A percentile compares a stretch with the other conserved stretches of the same genome.
These are phyloP conservation scores for Balaenoptera acutorostrata DNA, from an alignment of 2,113 vertebrate genomes.

Conservation along the genomic window DNA sequence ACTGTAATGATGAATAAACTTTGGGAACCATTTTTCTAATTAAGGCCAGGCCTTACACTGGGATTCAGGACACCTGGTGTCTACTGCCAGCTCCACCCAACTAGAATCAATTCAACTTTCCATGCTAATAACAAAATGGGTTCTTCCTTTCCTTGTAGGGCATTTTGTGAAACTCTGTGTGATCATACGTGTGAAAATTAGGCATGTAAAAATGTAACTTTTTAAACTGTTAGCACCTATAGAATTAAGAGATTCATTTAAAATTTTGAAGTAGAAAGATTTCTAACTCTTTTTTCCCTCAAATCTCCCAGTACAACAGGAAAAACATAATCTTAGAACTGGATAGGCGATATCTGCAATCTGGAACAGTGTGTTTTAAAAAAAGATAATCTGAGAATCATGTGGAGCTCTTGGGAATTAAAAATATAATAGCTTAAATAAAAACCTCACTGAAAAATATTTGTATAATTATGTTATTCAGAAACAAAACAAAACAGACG, in stretches of 20 bases:
- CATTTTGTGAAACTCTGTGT: background rate
- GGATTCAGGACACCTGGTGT: background rate
- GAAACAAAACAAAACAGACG: background rate
- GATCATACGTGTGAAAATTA: background rate
- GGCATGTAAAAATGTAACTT: background rate
- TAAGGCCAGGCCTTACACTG: background rate
- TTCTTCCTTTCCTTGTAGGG: background rate
- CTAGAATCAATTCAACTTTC: background rate
- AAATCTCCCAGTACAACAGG: background rate
- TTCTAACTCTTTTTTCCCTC: background rate
- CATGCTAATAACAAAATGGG: background rate
- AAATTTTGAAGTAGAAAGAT: background rate
- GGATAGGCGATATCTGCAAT: background rate
- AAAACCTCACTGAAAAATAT: background rate
- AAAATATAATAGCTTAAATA: constrained; percentile 2
- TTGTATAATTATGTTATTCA: background rate
- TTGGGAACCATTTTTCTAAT: background rate
- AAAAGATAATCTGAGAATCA: background rate
- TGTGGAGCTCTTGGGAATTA: background rate
- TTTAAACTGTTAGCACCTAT: background rate
- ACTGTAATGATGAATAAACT: background rate
- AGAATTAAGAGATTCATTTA: background rate
- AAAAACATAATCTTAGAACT: background rate
- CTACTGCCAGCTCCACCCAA: background rate
- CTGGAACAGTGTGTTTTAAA: background rate